Percentiles rank a stretch among this genome's conserved stretches.
phyloP scores from a whole-genome alignment of 2,888 invertebrate species.

The Geophilus truncorum region DNA sequence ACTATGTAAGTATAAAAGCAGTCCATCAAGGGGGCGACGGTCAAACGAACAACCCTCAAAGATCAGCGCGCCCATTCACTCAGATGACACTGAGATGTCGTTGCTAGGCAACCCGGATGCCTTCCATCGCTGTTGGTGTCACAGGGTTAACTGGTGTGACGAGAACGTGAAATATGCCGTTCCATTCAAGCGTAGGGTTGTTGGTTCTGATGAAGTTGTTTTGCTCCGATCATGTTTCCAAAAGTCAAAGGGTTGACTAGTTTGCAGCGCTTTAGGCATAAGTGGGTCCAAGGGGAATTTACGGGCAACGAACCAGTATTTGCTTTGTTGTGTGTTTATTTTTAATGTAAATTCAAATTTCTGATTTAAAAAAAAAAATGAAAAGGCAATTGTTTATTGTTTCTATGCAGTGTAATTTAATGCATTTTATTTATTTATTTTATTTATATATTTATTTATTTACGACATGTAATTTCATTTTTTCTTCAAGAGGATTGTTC shows the following conservation, averaged over 20 bases:
- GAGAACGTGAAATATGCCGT: slow-evolving; percentile 24
- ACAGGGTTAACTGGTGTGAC: slow-evolving; percentile 24
- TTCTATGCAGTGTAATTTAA: not conserved
- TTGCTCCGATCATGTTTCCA: slow-evolving; percentile 3
- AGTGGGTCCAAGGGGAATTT: not conserved
- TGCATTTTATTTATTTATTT: not conserved
- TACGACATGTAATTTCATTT: not conserved
- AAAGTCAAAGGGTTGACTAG: not conserved
- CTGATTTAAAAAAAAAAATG: not conserved
- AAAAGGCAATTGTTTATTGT: not conserved
- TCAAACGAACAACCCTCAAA: slow-evolving; percentile 27
- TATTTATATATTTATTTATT: not conserved
- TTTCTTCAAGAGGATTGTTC: not conserved
- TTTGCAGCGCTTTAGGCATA: not conserved
- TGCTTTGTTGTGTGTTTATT: too few species aligned
- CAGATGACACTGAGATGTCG: slow-evolving; percentile 24
- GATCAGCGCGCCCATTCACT: slow-evolving; percentile 25
- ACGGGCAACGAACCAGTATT: too few species aligned
- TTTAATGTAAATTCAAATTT: too few species aligned
- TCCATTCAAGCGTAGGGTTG: slow-evolving; percentile 11
- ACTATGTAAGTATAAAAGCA: not conserved
- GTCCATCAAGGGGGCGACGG: slow-evolving; percentile 19
- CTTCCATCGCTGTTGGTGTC: slow-evolving; percentile 22
- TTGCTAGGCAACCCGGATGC: slow-evolving; percentile 24
- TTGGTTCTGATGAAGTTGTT: slow-evolving; percentile 27